These are phyloP conservation scores for Patella ulyssiponensis DNA, from an alignment of 2,888 invertebrate species.

Conservation along the genomic window DNA sequence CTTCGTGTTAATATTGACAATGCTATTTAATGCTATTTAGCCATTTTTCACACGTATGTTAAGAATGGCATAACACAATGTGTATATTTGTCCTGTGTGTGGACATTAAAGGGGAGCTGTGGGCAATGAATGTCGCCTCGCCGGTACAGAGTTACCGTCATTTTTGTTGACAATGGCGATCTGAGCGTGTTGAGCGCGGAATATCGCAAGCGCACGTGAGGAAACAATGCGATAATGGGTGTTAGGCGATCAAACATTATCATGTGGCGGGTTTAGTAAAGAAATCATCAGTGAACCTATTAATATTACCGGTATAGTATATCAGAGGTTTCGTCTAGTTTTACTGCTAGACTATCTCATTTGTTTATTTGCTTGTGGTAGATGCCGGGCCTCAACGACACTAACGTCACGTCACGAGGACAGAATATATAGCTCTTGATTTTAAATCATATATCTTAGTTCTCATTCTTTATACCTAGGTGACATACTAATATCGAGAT, in stretches of 20 bases:
- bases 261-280: conserved; percentile 1
- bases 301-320: conserved; percentile 2
- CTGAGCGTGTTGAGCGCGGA: conserved; percentile 18
- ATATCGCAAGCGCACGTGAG: conserved; percentile 26
- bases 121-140: conserved; percentile 17
- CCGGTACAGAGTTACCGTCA: conserved; percentile 13
- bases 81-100: conserved; percentile 20
- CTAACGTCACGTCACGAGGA: neutral
- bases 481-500: too few relatives aligned
- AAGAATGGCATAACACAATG: conserved; percentile 25
- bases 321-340: neutral
- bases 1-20: conserved; percentile 41
- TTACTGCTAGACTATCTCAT: conserved; percentile 2
- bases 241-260: conserved; percentile 13
- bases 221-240: conserved; percentile 20
- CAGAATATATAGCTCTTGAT: neutral
- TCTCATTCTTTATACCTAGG: too few relatives aligned
- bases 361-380: neutral
- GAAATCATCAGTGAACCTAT: conserved; percentile 9
- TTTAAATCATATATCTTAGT: neutral
- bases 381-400: neutral
- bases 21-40: conserved; percentile 41
- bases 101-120: conserved; percentile 5
- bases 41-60: conserved; percentile 30
- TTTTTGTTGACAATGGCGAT: conserved; percentile 23